Evolutionary conservation across 1,140 invertebrate species (phyloP), one percentile per base, ranked within the genome.

Genomic region (Drosophila bifasciata): DNA sequence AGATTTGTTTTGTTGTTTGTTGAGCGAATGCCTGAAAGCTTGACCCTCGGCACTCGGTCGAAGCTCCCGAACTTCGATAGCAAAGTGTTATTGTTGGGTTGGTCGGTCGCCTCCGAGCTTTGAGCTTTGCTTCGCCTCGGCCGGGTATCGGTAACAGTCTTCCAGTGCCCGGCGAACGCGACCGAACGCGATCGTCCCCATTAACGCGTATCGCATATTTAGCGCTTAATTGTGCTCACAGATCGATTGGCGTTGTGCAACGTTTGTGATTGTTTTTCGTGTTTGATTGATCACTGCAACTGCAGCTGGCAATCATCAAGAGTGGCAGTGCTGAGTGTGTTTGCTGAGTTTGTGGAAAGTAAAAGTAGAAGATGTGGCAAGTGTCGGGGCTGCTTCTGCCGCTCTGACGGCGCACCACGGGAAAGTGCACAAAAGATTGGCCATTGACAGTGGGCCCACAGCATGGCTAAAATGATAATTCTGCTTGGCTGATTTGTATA

Each of bases 291-390:
- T 86, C 51, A 62, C 17, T 56, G 57, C 46, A 61, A 63, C 49
- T 74, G 69, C 78, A 78, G 81, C 76, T 68, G 62, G 46, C 40
- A 70, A 46, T 50, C 48, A 36, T 36, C 32, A 36, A 70, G 71
- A 74, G 71, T 74, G 70, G 64, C 69, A 74, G 75, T 55, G 39
- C 25, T 55, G 17, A 21, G 16, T 53, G 32, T 39, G 50, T 52
- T 4, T n/a, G 16, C n/a, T n/a, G n/a, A n/a, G 9, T 13, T 39
- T 68, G 46, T 36, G 49, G 52, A 80, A 83, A 85, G 76, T 85
- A 86, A 85, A 80, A 74, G 83, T 88, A 73, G 59, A 70, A 63
- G 59, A 73, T 79, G 83, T 75, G 81, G 68, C 73, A 81, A 68
- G 76, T 76, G 56, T 40, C 25, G 55, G 23, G 21, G 19, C 9